These are phyloP conservation scores for Luscinia megarhynchos DNA, from an alignment of 2,797 vertebrate genomes.

Conservation along the genomic window DNA sequence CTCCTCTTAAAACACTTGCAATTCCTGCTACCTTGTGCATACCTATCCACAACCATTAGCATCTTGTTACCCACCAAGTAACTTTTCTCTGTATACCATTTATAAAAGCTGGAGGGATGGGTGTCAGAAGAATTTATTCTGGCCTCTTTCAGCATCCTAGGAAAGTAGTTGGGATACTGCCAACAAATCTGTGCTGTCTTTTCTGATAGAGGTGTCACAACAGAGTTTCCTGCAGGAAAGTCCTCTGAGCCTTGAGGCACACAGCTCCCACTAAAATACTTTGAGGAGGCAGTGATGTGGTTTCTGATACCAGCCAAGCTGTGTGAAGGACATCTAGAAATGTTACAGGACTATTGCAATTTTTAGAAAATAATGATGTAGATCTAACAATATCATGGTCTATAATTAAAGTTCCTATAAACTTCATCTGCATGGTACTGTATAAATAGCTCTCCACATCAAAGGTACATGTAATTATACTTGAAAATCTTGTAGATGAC, in stretches of 20 bases:
- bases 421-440: not conserved
- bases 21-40: not conserved
- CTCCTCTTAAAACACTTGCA: not conserved
- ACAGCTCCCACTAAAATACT: not conserved
- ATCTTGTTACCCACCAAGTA: not conserved
- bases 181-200: slow-evolving; percentile 35
- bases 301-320: not conserved
- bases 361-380: slow-evolving; percentile 6
- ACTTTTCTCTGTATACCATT: not conserved
- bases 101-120: not conserved
- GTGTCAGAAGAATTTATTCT: slow-evolving; percentile 32
- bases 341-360: not conserved
- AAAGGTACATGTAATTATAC: not conserved
- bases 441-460: slow-evolving; percentile 4
- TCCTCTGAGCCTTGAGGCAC: not conserved
- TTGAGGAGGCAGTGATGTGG: not conserved
- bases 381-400: not conserved
- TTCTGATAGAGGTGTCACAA: not conserved
- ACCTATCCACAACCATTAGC: not conserved
- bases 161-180: not conserved
- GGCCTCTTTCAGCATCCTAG: not conserved
- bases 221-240: not conserved
- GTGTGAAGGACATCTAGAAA: not conserved
- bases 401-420: slow-evolving; percentile 17
- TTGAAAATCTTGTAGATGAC: not conserved